Base-by-base conservation (phyloP, 2,797 vertebrate species). In the Cossypha heuglini region DNA sequence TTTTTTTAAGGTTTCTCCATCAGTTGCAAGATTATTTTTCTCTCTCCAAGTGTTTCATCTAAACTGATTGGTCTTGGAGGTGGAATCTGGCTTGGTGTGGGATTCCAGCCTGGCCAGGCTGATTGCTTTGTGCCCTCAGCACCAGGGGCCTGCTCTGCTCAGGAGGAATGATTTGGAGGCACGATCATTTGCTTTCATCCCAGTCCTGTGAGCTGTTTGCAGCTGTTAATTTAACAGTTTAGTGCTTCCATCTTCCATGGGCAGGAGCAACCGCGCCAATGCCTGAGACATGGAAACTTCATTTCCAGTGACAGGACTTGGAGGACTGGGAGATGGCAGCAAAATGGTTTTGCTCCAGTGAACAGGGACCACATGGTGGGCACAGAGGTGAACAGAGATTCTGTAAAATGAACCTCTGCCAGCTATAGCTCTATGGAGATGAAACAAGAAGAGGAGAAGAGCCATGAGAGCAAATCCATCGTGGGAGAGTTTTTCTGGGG, bases 161-260 rank as follows among this genome's bases (percentile, higher is more conserved):
- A 37, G 82, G 72, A 87, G 59, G 72, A 92, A 76, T 61, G 81
- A 67, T 76, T 67, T 71, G 68, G 69, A 89, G 45, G 45, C 19
- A 2, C 3, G 0, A 84, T 86, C 54, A 31, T 75, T 88, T 87
- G 59, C 69, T 93, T 96, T 81, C 59, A 86, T 76, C 81, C 80
- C 87, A 43, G 19, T 81, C 87, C 85, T 55, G 42, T 12, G 71
- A 95, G 81, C 75, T 85, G 79, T 88, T 93, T 89, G 79, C 91
- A 96, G 93, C 83, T 96, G 94, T 94, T 96, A 94, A 95, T 97
- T 96, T 97, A 96, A 94, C 95, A 95, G 83, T 91, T 96, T 94
- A 86, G 87, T 94, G 93, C 91, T 88, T 86, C 74, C 80, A 51
- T 95, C 83, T 96, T 96, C 94, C 88, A 94, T 12, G 90, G 83